These are phyloP conservation scores for Laterallus jamaicensis DNA, from an alignment of 2,113 vertebrate species.

Conservation along the genomic window DNA sequence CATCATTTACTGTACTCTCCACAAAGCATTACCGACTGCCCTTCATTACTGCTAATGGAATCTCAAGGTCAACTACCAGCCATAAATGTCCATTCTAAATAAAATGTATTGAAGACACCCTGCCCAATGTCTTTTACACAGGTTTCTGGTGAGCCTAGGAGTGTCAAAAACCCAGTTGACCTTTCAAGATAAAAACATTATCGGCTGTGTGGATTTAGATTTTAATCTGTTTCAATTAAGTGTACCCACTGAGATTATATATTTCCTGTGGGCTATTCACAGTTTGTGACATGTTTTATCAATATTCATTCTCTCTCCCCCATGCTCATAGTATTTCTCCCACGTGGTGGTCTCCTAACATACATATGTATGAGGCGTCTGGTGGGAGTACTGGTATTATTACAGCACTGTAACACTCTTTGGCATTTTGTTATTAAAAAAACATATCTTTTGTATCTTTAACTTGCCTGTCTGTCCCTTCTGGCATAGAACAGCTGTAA, in stretches of 20 bases:
- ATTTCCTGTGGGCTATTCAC: slow-evolving; percentile 40
- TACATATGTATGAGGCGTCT: slow-evolving; percentile 3
- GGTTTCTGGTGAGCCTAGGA: slow-evolving; percentile 58
- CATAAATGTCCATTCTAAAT: slow-evolving; percentile 76
- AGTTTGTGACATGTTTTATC: background rate
- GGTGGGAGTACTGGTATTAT: background rate
- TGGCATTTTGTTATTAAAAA: slow-evolving; percentile 12
- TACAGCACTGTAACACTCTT: background rate
- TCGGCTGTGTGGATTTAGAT: slow-evolving; percentile 63
- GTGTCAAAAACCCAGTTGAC: slow-evolving; percentile 70
- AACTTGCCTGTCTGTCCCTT: background rate
- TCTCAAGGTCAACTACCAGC: slow-evolving; percentile 74
- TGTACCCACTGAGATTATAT: background rate
- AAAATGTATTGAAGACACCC: slow-evolving; percentile 68
- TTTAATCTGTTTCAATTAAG: slow-evolving; percentile 62
- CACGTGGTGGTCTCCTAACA: background rate
- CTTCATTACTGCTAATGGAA: slow-evolving; percentile 79
- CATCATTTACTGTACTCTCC: slow-evolving; percentile 60
- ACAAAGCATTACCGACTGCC: slow-evolving; percentile 34
- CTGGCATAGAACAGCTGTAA: slow-evolving; percentile 43
- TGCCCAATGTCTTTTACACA: slow-evolving; percentile 62
- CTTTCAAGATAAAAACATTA: slow-evolving; percentile 66
- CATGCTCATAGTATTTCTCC: background rate
- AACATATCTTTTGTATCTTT: background rate
- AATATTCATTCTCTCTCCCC: slow-evolving; percentile 4